A percentile compares a stretch with the other conserved stretches of the same genome.
These are phyloP conservation scores for Argyra leucocephala DNA, from an alignment of 2,888 invertebrate genomes.

Conservation along the genomic window DNA sequence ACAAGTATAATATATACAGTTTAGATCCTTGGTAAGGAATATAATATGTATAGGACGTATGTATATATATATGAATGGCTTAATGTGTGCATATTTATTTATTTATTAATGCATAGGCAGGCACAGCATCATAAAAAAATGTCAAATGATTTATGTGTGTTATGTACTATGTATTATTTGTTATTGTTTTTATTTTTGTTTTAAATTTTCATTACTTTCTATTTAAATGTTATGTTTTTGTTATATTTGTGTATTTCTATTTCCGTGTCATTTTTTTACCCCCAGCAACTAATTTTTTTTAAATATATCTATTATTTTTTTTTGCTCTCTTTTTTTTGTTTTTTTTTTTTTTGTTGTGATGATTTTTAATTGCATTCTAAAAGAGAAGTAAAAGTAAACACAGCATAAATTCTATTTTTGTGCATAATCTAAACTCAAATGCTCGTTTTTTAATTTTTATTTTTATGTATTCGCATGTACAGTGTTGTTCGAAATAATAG, in stretches of 20 bases:
- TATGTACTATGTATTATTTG: no score
- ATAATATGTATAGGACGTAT: no score
- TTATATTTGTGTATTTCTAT: background rate
- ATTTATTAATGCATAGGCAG: no score
- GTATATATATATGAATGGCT: no score
- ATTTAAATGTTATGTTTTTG: background rate
- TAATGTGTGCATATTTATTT: no score
- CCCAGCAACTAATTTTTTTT: background rate
- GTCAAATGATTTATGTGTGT: no score
- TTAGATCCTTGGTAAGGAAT: no score
- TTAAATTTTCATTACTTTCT: background rate
- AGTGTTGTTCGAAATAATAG: no score
- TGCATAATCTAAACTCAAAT: background rate
- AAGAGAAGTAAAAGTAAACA: background rate
- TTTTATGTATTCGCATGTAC: no score
- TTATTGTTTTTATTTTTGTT: background rate
- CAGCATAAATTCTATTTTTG: background rate
- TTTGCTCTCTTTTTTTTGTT: background rate
- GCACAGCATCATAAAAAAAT: no score
- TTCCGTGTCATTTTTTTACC: background rate
- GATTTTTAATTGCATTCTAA: constrained; percentile 6
- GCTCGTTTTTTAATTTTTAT: background rate
- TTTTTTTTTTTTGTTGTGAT: background rate
- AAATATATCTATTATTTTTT: background rate
- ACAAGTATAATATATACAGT: no score